Evolutionary conservation across 2,888 invertebrate genomes (phyloP).

Genomic region (Tetropium fuscum): DNA sequence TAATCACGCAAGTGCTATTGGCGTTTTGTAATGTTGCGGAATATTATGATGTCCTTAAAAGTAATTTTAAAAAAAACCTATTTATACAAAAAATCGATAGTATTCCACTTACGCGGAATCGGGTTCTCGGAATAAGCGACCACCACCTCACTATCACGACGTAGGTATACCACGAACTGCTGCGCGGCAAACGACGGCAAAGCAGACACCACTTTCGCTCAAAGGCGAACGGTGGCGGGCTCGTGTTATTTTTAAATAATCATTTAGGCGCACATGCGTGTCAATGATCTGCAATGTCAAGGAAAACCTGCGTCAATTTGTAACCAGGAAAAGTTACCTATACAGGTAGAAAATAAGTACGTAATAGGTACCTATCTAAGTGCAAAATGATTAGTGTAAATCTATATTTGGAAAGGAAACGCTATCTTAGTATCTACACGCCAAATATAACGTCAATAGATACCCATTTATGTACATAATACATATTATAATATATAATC

Average conservation of each 20-base stretch:
- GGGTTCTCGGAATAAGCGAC: neutral
- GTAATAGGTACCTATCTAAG: too few species aligned
- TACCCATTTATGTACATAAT: too few species aligned
- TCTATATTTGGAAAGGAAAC: too few species aligned
- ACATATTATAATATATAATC: too few species aligned
- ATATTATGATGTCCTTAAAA: neutral
- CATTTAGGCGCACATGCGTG: constrained; percentile 8
- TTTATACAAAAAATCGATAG: neutral
- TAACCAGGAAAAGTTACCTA: too few species aligned
- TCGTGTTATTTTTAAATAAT: constrained; percentile 15
- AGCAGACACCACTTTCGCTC: neutral
- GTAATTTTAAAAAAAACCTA: neutral
- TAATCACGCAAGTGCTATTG: neutral
- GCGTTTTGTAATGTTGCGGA: neutral
- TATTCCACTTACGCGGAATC: neutral
- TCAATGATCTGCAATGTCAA: neutral
- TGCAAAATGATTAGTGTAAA: too few species aligned
- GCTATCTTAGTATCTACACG: neutral
- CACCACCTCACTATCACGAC: constrained; percentile 1
- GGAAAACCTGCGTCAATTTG: too few species aligned
- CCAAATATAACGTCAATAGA: too few species aligned
- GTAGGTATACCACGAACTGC: too few species aligned
- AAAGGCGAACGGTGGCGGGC: constrained; percentile 4
- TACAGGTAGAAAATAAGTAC: too few species aligned
- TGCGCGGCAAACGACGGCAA: neutral